Conservation (phyloP, 2,113 vertebrate genomes). For the Hystrix brachyura region DNA sequence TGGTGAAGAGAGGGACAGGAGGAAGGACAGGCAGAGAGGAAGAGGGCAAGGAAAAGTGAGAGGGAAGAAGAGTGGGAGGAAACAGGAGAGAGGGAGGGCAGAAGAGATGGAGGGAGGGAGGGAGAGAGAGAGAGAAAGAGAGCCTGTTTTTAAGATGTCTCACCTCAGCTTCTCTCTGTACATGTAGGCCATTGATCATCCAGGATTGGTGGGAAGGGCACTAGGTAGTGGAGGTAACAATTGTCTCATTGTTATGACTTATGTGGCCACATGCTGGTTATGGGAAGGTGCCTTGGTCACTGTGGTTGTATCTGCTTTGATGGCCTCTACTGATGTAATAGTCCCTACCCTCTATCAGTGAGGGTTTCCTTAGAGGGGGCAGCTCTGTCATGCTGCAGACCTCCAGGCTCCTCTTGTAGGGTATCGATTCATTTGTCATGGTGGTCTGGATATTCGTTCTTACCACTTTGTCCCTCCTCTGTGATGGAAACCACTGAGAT, state of each 20-base stretch:
- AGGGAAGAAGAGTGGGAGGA: not conserved
- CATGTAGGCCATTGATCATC: not conserved
- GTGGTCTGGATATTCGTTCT: not conserved
- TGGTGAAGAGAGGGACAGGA: not conserved
- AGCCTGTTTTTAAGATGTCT: not conserved
- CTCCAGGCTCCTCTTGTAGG: not conserved
- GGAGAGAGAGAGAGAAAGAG: accelerated
- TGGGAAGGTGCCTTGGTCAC: not conserved
- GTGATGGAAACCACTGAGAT: not conserved
- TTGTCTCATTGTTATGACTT: not conserved
- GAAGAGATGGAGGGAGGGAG: not conserved
- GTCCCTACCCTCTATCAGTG: not conserved
- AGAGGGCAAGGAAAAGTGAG: not conserved
- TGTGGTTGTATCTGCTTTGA: not conserved
- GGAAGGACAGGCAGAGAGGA: not conserved
- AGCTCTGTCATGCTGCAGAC: not conserved
- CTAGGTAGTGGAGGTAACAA: not conserved
- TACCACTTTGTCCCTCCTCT: not conserved
- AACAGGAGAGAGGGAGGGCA: not conserved
- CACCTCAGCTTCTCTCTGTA: not conserved
- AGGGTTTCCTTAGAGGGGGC: constrained; percentile 11
- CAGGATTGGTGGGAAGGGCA: not conserved
- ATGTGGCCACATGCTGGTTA: not conserved
- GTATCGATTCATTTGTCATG: not conserved
- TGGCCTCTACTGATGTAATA: not conserved